Percentiles rank a stretch among this genome's conserved stretches.
Conservation (phyloP, 2,888 invertebrate genomes). For the Catotricha subobsoleta region DNA sequence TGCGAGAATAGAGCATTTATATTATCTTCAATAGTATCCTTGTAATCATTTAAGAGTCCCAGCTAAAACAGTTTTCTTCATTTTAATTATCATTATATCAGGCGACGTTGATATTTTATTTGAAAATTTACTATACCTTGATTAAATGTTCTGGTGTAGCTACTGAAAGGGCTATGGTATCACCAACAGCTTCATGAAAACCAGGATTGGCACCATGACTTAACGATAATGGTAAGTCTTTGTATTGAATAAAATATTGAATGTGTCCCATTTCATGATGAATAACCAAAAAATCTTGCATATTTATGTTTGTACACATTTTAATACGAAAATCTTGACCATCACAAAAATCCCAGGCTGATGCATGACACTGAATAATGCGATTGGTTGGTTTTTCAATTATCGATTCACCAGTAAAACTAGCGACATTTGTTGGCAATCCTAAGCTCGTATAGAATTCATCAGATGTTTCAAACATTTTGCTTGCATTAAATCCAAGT, state of each 20-base stretch:
- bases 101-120: background rate
- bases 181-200: conserved; percentile 34
- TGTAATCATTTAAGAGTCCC: conserved; percentile 10
- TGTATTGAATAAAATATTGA: conserved; percentile 58
- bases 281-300: conserved; percentile 10
- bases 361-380: conserved; percentile 34
- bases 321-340: conserved; percentile 27
- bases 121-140: background rate
- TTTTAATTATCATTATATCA: conserved; percentile 6
- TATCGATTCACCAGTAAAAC: conserved; percentile 31
- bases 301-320: conserved; percentile 11
- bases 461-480: conserved; percentile 32
- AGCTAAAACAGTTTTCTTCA: too few species aligned
- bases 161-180: conserved; percentile 31
- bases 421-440: conserved; percentile 30
- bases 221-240: conserved; percentile 47
- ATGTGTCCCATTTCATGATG: conserved; percentile 57
- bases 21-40: conserved; percentile 17
- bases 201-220: conserved; percentile 47
- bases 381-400: conserved; percentile 33
- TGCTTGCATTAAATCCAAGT: conserved; percentile 16
- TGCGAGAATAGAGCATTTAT: conserved; percentile 32
- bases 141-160: conserved; percentile 24
- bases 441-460: conserved; percentile 32
- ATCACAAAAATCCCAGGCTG: conserved; percentile 40